These are phyloP conservation scores for Cotesia congregata DNA, from an alignment of 2,888 invertebrate genomes.

Conservation along the genomic window DNA sequence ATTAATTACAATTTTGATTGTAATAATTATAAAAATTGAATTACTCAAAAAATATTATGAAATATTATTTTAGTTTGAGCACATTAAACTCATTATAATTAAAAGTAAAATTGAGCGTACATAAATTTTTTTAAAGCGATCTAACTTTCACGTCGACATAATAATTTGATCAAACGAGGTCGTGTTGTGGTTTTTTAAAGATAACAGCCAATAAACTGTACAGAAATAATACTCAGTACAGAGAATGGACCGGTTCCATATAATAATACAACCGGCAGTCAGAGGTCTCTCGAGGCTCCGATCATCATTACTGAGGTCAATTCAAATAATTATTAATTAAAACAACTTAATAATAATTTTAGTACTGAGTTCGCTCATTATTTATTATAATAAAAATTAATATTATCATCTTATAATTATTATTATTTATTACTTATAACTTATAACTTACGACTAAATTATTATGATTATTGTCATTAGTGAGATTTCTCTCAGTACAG, in stretches of 20 bases:
- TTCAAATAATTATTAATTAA: not conserved
- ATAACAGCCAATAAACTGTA: not conserved
- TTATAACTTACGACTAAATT: conserved; percentile 27
- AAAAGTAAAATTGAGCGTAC: not conserved
- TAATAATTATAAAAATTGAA: too few species aligned
- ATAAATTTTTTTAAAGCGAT: not conserved
- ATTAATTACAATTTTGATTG: too few species aligned
- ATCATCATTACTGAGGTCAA: not conserved
- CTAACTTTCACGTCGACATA: conserved; percentile 31
- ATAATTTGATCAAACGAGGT: conserved; percentile 41
- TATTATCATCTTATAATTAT: conserved; percentile 45
- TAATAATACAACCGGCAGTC: not conserved
- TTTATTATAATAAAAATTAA: not conserved
- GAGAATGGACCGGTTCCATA: not conserved
- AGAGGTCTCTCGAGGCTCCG: not conserved
- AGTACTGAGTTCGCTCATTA: conserved; percentile 44
- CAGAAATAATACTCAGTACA: not conserved
- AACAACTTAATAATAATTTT: conserved; percentile 45
- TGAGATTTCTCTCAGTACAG: conserved; percentile 53
- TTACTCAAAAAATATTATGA: conserved; percentile 3
- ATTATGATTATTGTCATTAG: conserved; percentile 59
- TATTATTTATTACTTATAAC: conserved; percentile 49
- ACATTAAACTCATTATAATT: not conserved
- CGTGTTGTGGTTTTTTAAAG: conserved; percentile 26
- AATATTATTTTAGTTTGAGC: not conserved